Conservation (phyloP, 2,888 invertebrate species). For the Tubulanus polymorphus region DNA sequence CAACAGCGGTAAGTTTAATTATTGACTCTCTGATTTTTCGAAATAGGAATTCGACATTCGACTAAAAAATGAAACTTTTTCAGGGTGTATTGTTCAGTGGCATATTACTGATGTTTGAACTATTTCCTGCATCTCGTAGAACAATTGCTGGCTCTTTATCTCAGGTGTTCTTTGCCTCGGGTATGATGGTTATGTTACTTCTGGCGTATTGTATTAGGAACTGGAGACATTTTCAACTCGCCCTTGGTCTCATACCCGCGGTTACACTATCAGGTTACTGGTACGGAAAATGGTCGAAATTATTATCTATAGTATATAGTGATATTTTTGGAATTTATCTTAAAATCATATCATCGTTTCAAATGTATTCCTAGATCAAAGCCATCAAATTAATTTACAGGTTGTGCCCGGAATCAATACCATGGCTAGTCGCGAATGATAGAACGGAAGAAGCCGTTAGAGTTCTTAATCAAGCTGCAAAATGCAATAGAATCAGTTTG, state of each 20-base stretch:
- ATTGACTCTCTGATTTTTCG: no score
- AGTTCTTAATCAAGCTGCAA: neutral
- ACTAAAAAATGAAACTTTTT: neutral
- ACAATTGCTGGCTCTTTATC: neutral
- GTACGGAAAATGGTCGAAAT: no score
- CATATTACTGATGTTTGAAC: neutral
- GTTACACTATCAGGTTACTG: neutral
- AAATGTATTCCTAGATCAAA: no score
- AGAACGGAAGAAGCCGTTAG: neutral
- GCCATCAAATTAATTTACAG: no score
- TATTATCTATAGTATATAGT: no score
- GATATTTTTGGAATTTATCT: no score
- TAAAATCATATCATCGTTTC: no score
- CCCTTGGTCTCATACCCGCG: neutral
- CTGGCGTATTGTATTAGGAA: neutral
- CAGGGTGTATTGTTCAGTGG: neutral
- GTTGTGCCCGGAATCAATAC: slow-evolving; percentile 1
- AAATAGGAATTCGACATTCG: no score
- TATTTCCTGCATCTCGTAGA: neutral
- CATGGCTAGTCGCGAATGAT: neutral
- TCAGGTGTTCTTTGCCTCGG: neutral
- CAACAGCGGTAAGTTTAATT: neutral
- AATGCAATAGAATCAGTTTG: neutral
- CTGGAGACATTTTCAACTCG: neutral
- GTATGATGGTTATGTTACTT: neutral